Evolutionary conservation across 2,888 invertebrate genomes (phyloP).

Genomic region (Ellobium chinense): DNA sequence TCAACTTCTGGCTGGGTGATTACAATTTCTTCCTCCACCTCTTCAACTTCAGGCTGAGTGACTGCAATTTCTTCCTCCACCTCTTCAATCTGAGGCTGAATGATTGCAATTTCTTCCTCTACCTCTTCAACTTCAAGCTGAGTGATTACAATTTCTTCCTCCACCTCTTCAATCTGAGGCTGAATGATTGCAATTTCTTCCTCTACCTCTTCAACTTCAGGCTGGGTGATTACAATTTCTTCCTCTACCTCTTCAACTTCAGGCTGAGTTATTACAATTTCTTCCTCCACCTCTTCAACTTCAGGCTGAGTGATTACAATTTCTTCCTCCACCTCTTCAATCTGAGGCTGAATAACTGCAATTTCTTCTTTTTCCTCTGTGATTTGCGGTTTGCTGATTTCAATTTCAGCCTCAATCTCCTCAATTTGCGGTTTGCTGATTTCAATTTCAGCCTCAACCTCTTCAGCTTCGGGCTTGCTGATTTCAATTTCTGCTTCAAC

Average conservation of each 20-base stretch:
- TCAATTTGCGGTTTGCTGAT: slow-evolving; percentile 9
- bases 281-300: slow-evolving; percentile 33
- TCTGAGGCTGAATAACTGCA: slow-evolving; percentile 22
- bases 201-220: slow-evolving; percentile 82
- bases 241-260: slow-evolving; percentile 82
- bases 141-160: slow-evolving; percentile 41
- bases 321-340: slow-evolving; percentile 65
- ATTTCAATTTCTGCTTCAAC: slow-evolving; percentile 44
- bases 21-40: slow-evolving; percentile 31
- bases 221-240: slow-evolving; percentile 45
- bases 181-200: slow-evolving; percentile 42
- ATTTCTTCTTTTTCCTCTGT: slow-evolving; percentile 51
- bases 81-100: slow-evolving; percentile 65
- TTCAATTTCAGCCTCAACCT: slow-evolving; percentile 32
- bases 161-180: slow-evolving; percentile 40
- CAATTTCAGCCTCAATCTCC: slow-evolving; percentile 64
- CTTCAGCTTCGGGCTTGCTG: slow-evolving; percentile 20
- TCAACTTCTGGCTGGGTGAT: slow-evolving; percentile 12
- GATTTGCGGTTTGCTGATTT: slow-evolving; percentile 61
- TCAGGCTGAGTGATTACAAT: slow-evolving; percentile 40
- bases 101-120: slow-evolving; percentile 37
- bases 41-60: slow-evolving; percentile 10
- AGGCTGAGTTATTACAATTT: slow-evolving; percentile 47
- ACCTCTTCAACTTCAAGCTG: slow-evolving; percentile 49
- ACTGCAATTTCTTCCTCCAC: slow-evolving; percentile 58